Evolutionary conservation across 2,888 invertebrate species (phyloP), one percentile per base, ranked within the genome.

Genomic region (Stramonita haemastoma): DNA sequence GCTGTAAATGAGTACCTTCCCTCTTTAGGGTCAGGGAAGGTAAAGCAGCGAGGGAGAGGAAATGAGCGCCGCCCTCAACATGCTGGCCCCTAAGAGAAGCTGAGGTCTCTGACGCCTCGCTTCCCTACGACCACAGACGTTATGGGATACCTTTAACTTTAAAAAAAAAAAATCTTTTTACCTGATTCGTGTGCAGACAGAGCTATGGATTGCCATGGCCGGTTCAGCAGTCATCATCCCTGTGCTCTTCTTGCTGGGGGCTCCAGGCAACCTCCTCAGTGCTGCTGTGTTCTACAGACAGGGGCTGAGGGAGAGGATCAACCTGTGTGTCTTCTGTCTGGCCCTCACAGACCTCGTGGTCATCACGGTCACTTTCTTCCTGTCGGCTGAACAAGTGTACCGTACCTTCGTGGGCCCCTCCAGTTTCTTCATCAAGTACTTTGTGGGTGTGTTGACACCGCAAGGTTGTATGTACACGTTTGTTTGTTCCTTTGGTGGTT

Each of bases 291-390:
- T 88, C 83, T 66, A 83, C 83, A 83, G 26, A 36, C 88, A 83
- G 66, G 88, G 88, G 56, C 83, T 88, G 81, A 36, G 66, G 46
- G 88, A 88, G 36, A 79, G 88, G 66, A 83, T 88, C 88, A 88
- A 88, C 88, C 56, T 88, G 32, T 88, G 88, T 26, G n/a, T 88
- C 57, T 83, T 88, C 88, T 60, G 57, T 29, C 83, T 81, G 34
- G 88, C 88, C 79, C 22, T 88, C 0, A 83, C 36, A 13, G 83
- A 88, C 83, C 34, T 88, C 17, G n/a, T 83, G 34, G 81, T 83
- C 36, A 17, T 88, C 66, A 87, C 46, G 2, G 87, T 87, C 46
- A 73, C 73, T 0, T 73, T 87, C n/a, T 29, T 36, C 1, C 46
- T 87, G 70, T 36, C 87, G 22, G 87, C n/a, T 4, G 87, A 87